Evolutionary conservation across 2,113 vertebrate species (phyloP).

Genomic region (Perca schrenkii): DNA sequence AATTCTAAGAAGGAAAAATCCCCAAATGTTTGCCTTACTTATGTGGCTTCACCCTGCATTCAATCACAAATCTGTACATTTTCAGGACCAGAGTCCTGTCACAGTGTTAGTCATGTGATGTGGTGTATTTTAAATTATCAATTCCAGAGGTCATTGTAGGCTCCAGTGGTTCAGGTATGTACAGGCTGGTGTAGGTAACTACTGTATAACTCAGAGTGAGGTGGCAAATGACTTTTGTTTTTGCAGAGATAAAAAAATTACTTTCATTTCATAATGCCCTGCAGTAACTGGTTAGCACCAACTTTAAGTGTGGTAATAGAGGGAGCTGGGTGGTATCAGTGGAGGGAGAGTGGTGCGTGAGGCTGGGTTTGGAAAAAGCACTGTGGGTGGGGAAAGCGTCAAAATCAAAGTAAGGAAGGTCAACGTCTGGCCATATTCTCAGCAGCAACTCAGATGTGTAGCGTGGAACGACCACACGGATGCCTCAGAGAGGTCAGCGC

Average conservation of each 20-base stretch:
- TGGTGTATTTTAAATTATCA: too few species aligned
- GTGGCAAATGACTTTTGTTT: conserved; percentile 4
- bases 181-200: neutral
- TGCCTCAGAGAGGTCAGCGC: conserved; percentile 1
- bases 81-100: too few species aligned
- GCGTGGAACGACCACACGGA: neutral
- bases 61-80: too few species aligned
- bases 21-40: too few species aligned
- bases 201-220: neutral
- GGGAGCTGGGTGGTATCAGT: conserved; percentile 17
- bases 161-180: neutral
- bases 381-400: conserved; percentile 45
- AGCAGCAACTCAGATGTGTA: conserved; percentile 6
- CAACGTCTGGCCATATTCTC: conserved; percentile 46
- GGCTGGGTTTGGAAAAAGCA: conserved; percentile 29
- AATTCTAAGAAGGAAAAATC: too few species aligned
- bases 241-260: neutral
- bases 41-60: too few species aligned
- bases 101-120: too few species aligned
- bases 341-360: conserved; percentile 18
- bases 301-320: conserved; percentile 50
- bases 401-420: conserved; percentile 56
- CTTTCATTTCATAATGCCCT: conserved; percentile 27
- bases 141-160: neutral
- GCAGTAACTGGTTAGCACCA: conserved; percentile 19